phyloP scores from a whole-genome alignment of 2,113 vertebrate genomes.

The Alligator mississippiensis region DNA sequence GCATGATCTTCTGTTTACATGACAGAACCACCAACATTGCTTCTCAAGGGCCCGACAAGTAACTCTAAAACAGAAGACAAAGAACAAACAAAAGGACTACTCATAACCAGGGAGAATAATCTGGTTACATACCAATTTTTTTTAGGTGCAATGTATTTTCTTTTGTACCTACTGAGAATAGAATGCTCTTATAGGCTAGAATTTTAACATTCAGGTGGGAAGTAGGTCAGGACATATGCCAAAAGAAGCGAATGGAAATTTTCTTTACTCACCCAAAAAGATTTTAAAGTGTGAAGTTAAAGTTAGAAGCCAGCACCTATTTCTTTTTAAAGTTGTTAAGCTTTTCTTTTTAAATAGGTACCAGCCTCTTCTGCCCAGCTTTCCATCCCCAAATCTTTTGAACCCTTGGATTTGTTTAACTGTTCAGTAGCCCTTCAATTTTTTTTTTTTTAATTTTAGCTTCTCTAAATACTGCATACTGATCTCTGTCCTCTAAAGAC shows the following conservation, averaged over 20 bases:
- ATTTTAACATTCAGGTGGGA: slow-evolving; percentile 9
- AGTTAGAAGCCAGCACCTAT: slow-evolving; percentile 19
- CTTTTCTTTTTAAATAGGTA: slow-evolving; percentile 28
- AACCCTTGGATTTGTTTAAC: slow-evolving; percentile 37
- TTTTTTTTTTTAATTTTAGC: slow-evolving; percentile 29
- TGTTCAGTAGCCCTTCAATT: slow-evolving; percentile 29
- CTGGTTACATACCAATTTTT: background rate
- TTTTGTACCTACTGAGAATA: slow-evolving; percentile 21
- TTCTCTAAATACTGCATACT: background rate
- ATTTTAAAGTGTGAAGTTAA: slow-evolving; percentile 36
- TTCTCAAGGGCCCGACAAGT: background rate
- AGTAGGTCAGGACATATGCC: background rate
- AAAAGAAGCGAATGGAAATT: slow-evolving; percentile 25
- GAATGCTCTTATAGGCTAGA: background rate
- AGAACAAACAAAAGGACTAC: background rate
- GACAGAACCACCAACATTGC: background rate
- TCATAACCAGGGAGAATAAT: background rate
- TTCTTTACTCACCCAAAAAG: background rate
- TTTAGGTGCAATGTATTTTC: background rate
- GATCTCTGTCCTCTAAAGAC: slow-evolving; percentile 37
- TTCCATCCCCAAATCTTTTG: slow-evolving; percentile 6
- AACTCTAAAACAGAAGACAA: slow-evolving; percentile 10
- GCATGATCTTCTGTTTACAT: slow-evolving; percentile 19
- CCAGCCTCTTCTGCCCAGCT: slow-evolving; percentile 46
- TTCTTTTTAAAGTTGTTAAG: slow-evolving; percentile 27